Percentiles rank a stretch among this genome's conserved stretches.
These are phyloP conservation scores for Pristionchus mayeri DNA, from an alignment of 2,888 invertebrate genomes.

Conservation along the genomic window DNA sequence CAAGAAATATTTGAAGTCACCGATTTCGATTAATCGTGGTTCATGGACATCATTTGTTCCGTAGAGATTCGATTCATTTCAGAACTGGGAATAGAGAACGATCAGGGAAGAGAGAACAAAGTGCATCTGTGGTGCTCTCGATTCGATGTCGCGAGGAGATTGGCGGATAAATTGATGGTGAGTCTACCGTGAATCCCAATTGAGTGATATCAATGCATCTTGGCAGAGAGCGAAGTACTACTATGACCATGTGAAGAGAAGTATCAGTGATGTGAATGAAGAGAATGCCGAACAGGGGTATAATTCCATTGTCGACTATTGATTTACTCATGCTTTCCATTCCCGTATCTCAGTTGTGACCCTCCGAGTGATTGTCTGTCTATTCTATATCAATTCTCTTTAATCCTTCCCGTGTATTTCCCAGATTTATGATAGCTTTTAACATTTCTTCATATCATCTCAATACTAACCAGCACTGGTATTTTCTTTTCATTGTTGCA, in stretches of 20 bases:
- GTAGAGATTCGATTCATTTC: no score
- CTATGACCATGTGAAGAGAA: constrained; percentile 71
- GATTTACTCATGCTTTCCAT: constrained; percentile 22
- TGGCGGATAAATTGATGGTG: constrained; percentile 65
- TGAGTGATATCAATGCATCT: neutral
- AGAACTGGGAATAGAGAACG: constrained; percentile 61
- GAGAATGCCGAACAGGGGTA: constrained; percentile 46
- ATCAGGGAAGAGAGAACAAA: constrained; percentile 53
- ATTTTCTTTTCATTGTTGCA: neutral
- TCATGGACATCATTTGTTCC: no score
- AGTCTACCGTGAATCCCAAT: neutral
- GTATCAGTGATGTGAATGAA: constrained; percentile 58
- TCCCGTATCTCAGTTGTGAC: neutral
- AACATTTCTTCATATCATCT: constrained; percentile 32
- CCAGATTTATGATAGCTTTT: constrained; percentile 11
- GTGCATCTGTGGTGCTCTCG: constrained; percentile 64
- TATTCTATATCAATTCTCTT: neutral
- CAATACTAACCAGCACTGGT: constrained; percentile 31
- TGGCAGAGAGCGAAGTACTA: constrained; percentile 69
- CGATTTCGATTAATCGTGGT: no score
- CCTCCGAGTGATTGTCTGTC: neutral
- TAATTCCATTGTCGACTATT: constrained; percentile 46
- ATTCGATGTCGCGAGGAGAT: constrained; percentile 62
- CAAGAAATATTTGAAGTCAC: no score
- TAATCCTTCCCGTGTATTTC: constrained; percentile 5